These are phyloP conservation scores for Pollenia amentaria DNA, from an alignment of 2,888 invertebrate species.

Conservation along the genomic window DNA sequence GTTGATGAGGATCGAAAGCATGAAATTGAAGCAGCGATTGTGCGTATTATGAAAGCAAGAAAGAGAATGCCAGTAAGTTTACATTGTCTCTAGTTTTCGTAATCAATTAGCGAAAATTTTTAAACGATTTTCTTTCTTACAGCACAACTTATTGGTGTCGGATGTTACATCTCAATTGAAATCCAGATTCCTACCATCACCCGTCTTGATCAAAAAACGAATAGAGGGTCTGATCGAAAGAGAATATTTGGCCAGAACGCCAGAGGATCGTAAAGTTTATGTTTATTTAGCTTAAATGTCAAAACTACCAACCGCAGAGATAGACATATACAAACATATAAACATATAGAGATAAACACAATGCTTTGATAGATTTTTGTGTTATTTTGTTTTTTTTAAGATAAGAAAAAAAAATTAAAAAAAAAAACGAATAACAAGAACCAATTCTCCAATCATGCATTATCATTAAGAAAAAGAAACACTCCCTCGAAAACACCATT, in stretches of 20 bases:
- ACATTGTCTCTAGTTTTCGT: background rate
- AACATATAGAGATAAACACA: conserved; percentile 29
- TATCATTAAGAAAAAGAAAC: conserved; percentile 53
- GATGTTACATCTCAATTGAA: conserved; percentile 99
- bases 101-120: too few species aligned
- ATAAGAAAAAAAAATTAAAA: background rate
- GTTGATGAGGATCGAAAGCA: conserved; percentile 99
- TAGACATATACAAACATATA: conserved; percentile 18
- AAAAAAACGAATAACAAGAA: conserved; percentile 41
- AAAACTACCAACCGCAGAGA: conserved; percentile 42
- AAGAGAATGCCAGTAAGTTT: conserved; percentile 93
- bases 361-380: conserved; percentile 58
- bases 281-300: conserved; percentile 94
- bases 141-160: conserved; percentile 97
- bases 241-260: conserved; percentile 98
- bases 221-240: conserved; percentile 99
- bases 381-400: conserved; percentile 46
- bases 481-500: conserved; percentile 14
- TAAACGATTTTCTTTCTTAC: conserved; percentile 75
- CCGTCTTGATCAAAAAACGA: conserved; percentile 99
- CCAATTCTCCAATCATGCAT: conserved; percentile 63
- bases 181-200: conserved; percentile 98
- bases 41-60: conserved; percentile 98
- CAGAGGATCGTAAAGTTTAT: conserved; percentile 98
- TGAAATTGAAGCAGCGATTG: conserved; percentile 99